phyloP scores from a whole-genome alignment of 2,113 vertebrate species.

The Pogona vitticeps region DNA sequence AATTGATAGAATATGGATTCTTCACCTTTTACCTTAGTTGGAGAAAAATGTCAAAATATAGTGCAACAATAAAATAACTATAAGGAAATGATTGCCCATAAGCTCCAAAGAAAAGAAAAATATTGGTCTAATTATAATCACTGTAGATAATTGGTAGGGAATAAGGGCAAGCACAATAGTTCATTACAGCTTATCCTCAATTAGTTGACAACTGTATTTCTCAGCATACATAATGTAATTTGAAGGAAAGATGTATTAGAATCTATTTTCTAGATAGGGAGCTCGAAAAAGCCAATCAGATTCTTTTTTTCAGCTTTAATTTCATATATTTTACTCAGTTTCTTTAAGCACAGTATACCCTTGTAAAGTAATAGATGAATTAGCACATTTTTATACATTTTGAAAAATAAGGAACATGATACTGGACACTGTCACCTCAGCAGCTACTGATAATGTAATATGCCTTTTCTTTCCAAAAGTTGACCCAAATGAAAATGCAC shows the following conservation, averaged over 20 bases:
- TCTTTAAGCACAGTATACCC: conserved; percentile 13
- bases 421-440: background rate
- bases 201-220: background rate
- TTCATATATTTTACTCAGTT: conserved; percentile 29
- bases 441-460: conserved; percentile 36
- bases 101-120: background rate
- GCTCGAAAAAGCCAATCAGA: accelerated
- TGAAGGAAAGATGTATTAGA: conserved; percentile 23
- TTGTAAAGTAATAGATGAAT: conserved; percentile 29
- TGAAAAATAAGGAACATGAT: conserved; percentile 25
- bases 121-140: background rate
- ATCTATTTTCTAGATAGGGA: background rate
- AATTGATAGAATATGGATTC: background rate
- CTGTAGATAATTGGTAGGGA: background rate
- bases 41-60: background rate
- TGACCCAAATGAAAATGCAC: conserved; percentile 62
- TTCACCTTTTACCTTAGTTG: background rate
- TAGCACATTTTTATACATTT: conserved; percentile 24
- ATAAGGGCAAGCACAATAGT: background rate
- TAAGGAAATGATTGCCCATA: background rate
- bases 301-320: background rate
- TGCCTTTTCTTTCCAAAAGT: conserved; percentile 37
- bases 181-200: accelerated
- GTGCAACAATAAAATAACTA: background rate
- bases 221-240: conserved; percentile 8